Base-by-base conservation (phyloP, 2,113 vertebrate genomes). In the Sterna hirundo region DNA sequence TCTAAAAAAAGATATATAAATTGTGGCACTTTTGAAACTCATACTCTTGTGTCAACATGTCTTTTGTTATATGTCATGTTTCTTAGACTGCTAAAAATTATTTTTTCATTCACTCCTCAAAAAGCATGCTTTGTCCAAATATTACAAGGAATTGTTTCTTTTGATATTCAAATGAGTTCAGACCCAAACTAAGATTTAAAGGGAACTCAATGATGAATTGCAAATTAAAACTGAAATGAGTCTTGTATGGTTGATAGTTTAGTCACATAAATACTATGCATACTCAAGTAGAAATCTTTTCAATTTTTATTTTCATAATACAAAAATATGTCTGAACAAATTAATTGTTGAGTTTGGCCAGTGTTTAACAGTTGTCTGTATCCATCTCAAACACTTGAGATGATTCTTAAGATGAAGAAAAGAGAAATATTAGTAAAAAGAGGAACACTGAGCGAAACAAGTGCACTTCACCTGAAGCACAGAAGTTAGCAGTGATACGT, bases 121-220 rank as follows among this genome's bases (percentile, higher is more conserved):
- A 92, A 84, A 76, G 47, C 40, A 90, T 62, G 17, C 71, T 92
- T 91, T 93, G 54, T 95, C 61, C 80, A 93, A 83, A 90, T 95
- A 88, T 94, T 83, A 84, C 30, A 88, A 19, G 46, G 38, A 92
- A 91, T 84, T 92, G 13, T 85, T 97, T 95, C 72, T 93, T 96
- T 82, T 89, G 62, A 64, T 94, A 87, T 82, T 93, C 32, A 61
- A n/a, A 83, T 86, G 7, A 95, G 44, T 86, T 96, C 66, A 92
- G 72, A 89, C 42, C 46, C 30, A 83, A 86, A 96, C 40, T 81
- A 95, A 76, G 46, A 87, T 92, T 96, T 95, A 91, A 96, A 91
- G 57, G 49, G 64, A 94, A 72, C 42, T 94, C 87, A 58, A 19
- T 86, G 80, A 80, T 78, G 47, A 92, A 82, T 90, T 96, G 44